Conservation (phyloP, 2,888 invertebrate genomes). For the Volucella inanis region DNA sequence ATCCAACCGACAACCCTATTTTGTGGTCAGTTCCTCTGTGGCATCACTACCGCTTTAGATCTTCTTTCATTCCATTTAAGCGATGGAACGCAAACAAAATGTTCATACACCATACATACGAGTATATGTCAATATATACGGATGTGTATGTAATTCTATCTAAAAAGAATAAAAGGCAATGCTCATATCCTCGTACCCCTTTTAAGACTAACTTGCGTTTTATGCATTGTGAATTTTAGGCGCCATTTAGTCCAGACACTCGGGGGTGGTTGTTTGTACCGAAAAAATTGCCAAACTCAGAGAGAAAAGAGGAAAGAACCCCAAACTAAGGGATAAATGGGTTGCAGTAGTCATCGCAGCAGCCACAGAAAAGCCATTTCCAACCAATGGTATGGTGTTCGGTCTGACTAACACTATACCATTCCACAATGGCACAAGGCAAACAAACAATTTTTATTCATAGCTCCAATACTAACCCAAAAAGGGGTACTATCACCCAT, state of each 20-base stretch:
- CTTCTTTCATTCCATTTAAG: neutral
- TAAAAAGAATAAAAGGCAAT: too few relatives aligned
- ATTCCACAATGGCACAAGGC: slow-evolving; percentile 9
- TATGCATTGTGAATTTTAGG: slow-evolving; percentile 75
- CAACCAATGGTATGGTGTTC: slow-evolving; percentile 29
- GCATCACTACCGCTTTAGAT: neutral
- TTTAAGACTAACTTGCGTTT: slow-evolving; percentile 54
- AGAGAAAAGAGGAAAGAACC: slow-evolving; percentile 25
- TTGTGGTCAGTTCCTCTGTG: slow-evolving; percentile 54
- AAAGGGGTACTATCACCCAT: slow-evolving; percentile 10
- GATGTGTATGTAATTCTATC: neutral
- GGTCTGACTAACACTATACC: slow-evolving; percentile 48
- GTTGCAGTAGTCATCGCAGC: slow-evolving; percentile 49
- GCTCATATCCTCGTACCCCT: slow-evolving; percentile 1
- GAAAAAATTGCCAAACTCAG: slow-evolving; percentile 61
- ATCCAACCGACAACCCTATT: slow-evolving; percentile 3
- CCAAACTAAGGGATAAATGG: slow-evolving; percentile 1
- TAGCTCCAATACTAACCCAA: slow-evolving; percentile 36
- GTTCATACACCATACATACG: neutral
- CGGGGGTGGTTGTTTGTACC: slow-evolving; percentile 74
- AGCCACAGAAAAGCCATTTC: slow-evolving; percentile 62
- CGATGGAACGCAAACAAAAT: slow-evolving; percentile 35
- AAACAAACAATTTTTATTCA: slow-evolving; percentile 71
- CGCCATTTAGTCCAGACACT: slow-evolving; percentile 77
- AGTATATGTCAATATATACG: neutral